Conservation (phyloP, 2,888 invertebrate genomes). For the Meiosimyza platycephala region DNA sequence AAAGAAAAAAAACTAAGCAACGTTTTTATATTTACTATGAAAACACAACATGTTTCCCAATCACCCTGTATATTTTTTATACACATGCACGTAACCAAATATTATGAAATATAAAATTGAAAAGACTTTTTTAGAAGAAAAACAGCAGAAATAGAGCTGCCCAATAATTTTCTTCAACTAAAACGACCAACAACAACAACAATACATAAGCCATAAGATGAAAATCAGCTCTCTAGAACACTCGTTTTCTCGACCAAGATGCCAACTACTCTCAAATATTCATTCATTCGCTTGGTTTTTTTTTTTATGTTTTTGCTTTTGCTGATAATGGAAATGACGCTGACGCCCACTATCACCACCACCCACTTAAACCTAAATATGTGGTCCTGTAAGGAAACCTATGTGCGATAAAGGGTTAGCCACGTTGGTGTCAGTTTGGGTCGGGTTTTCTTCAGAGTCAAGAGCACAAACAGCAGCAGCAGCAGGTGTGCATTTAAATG, state of each 20-base stretch:
- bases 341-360: slow-evolving; percentile 37
- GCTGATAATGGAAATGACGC: background rate
- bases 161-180: slow-evolving; percentile 14
- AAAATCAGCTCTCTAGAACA: background rate
- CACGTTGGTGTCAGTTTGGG: slow-evolving; percentile 67
- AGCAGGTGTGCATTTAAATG: slow-evolving; percentile 29
- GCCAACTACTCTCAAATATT: no score
- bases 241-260: no score
- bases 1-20: no score
- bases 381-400: slow-evolving; percentile 69
- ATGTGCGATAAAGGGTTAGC: slow-evolving; percentile 69
- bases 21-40: no score
- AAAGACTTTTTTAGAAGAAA: no score
- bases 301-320: no score
- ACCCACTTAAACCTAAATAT: slow-evolving; percentile 69
- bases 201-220: background rate
- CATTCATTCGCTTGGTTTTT: no score
- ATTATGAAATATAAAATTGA: no score
- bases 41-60: no score
- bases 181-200: slow-evolving; percentile 9
- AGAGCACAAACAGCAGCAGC: slow-evolving; percentile 23
- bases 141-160: background rate
- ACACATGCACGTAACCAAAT: no score
- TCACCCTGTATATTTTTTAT: no score
- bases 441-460: slow-evolving; percentile 49